Evolutionary conservation across 2,113 vertebrate species (phyloP).

Genomic region (Tragelaphus buxtoni): DNA sequence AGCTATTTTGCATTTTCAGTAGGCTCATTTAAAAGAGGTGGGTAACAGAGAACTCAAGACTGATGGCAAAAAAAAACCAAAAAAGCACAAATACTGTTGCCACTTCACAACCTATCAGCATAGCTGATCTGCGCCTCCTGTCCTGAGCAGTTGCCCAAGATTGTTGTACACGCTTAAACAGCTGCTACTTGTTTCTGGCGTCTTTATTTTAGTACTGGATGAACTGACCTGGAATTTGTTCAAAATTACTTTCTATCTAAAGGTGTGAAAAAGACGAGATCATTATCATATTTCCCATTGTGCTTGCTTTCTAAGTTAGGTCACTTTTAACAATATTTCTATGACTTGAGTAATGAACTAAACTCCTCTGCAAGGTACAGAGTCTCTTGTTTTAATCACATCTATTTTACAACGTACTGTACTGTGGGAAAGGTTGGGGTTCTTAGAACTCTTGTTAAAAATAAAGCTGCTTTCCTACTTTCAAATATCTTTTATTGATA

Average conservation of each 20-base stretch:
- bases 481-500: neutral
- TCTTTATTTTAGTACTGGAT: neutral
- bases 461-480: neutral
- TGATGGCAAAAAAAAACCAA: constrained; percentile 36
- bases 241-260: neutral
- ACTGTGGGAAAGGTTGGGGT: neutral
- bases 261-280: neutral
- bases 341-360: neutral
- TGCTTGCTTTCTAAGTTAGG: neutral
- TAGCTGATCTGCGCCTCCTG: constrained; percentile 33
- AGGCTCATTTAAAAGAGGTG: constrained; percentile 46
- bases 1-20: constrained; percentile 54
- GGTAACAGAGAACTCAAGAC: constrained; percentile 35
- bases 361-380: neutral
- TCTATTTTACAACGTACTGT: neutral
- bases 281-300: neutral
- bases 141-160: neutral
- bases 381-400: neutral
- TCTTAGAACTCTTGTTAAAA: neutral
- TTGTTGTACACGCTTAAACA: neutral
- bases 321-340: neutral
- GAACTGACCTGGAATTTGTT: neutral
- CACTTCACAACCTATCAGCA: neutral
- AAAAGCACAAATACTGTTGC: constrained; percentile 36
- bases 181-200: constrained; percentile 14